phyloP scores from a whole-genome alignment of 2,888 invertebrate genomes.

The Eilema caniola region DNA sequence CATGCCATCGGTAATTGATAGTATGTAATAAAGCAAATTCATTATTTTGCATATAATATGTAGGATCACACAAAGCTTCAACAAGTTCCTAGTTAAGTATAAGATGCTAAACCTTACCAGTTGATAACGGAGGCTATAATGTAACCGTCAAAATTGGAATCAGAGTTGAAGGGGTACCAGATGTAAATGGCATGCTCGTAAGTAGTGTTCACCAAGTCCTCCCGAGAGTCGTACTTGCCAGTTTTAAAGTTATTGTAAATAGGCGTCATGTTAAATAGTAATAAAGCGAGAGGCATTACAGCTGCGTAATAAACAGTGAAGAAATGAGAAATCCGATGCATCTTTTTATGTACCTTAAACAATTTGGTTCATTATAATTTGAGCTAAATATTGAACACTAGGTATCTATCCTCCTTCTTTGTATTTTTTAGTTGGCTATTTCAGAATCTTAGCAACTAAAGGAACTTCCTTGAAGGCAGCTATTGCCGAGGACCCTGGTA shows the following conservation, averaged over 20 bases:
- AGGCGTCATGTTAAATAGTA: conserved; percentile 37
- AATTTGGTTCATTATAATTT: background rate
- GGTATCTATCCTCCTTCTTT: background rate
- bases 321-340: conserved; percentile 43
- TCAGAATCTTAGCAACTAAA: no score
- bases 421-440: background rate
- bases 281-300: conserved; percentile 19
- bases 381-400: background rate
- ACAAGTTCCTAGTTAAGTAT: background rate
- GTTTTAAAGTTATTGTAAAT: conserved; percentile 31
- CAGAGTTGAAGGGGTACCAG: conserved; percentile 38
- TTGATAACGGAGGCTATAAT: conserved; percentile 28
- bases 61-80: background rate
- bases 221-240: conserved; percentile 21
- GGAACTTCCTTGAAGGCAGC: no score
- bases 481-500: no score
- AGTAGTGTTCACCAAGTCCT: conserved; percentile 32
- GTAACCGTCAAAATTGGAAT: conserved; percentile 34
- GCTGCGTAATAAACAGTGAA: conserved; percentile 32
- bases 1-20: no score
- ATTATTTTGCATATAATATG: no score
- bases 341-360: conserved; percentile 50
- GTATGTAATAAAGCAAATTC: no score
- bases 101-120: conserved; percentile 31
- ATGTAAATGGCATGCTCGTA: conserved; percentile 50